Base-by-base conservation (phyloP, 2,888 invertebrate species). In the Seira musarum region DNA sequence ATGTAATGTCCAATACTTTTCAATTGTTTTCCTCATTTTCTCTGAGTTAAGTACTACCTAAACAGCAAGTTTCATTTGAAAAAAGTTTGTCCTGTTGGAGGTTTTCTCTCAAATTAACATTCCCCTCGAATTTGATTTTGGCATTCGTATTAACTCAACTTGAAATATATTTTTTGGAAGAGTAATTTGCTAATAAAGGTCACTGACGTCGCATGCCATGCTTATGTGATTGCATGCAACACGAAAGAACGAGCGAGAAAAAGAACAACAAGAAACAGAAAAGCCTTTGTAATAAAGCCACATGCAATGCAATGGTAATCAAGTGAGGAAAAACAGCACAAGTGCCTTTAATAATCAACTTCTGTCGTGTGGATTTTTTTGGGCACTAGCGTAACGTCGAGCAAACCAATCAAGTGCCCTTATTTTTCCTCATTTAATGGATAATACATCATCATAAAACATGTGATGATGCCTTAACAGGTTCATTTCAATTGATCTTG, bases 121-220 rank as follows among this genome's bases (percentile, higher is more conserved):
- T 57, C n/a, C n/a, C 57, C 57, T 57, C 17, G 17, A 13, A 5
- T 57, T 57, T n/a, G n/a, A 57, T 57, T 57, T 57, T 17, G n/a
- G 57, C 17, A 13, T n/a, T 13, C n/a, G 57, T 57, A 57, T 17
- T 57, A n/a, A n/a, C 57, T 57, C 57, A 57, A 57, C 17, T 17
- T 40, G 40, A 40, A 40, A 15, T 30, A 13, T 66, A 10, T 66
- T 66, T 30, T 35, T 66, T 13, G 64, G 64, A 64, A 22, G 70
- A 8, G 53, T 49, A 79, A 79, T 81, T 81, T 81, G 68, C 79
- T 67, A 78, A 73, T 80, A 83, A 83, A 83, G 83, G 83, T 83
- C 83, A 83, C 83, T 83, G 81, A 83, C 83, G 83, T 79, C 83
- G 77, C 71, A 78, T 71, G 71, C 77, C 60, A 76, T 70, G 63